phyloP scores from a whole-genome alignment of 2,888 invertebrate genomes.

The Drosophila meridiana region DNA sequence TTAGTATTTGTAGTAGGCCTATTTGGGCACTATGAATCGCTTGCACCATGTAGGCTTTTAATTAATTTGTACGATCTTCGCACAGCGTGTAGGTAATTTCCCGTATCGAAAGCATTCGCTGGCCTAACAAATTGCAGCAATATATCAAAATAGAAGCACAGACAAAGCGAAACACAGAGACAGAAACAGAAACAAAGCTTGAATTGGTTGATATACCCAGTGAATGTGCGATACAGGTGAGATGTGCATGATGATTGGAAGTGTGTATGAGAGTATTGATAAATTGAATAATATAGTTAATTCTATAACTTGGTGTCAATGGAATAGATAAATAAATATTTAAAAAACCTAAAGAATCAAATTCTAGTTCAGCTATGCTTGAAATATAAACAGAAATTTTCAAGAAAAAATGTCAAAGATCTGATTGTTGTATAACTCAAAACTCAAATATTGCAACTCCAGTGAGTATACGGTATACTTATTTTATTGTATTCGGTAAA shows the following conservation, averaged over 20 bases:
- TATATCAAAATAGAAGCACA: constrained; percentile 65
- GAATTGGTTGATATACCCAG: constrained; percentile 27
- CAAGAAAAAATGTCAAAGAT: no score
- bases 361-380: no score
- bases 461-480: no score
- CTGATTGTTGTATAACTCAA: no score
- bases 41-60: constrained; percentile 63
- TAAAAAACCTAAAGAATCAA: no score
- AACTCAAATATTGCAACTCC: no score
- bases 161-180: not conserved
- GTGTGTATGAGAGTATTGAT: not conserved
- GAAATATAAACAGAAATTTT: no score
- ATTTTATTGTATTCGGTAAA: no score
- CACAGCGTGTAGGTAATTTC: constrained; percentile 75
- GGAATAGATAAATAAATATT: no score
- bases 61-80: constrained; percentile 74
- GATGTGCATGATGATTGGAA: not conserved
- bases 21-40: constrained; percentile 27
- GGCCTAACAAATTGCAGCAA: constrained; percentile 71
- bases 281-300: no score
- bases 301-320: no score
- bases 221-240: not conserved
- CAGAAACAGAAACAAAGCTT: constrained; percentile 8
- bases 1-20: constrained; percentile 26
- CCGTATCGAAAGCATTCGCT: constrained; percentile 70